Evolutionary conservation across 2,888 invertebrate species (phyloP), one percentile per base, ranked within the genome.

Genomic region (Papilio gigon): DNA sequence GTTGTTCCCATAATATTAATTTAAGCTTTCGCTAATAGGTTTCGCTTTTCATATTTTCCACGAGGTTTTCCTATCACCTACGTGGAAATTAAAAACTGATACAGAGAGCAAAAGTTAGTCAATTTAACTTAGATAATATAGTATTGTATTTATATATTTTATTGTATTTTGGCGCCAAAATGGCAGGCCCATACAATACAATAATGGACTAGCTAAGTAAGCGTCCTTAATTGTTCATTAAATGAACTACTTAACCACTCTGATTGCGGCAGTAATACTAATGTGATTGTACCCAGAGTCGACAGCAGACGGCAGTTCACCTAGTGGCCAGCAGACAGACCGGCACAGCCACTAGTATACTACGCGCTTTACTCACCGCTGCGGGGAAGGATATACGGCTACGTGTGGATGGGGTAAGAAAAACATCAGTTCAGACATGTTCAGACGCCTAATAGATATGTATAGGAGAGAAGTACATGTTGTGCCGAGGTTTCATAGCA

Each of bases 291-390:
- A 40, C 25, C 11, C 87, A 99, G 98, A 96, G 97, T 71, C 96
- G 97, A 72, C 95, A 97, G 78, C 98, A 99, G 89, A 97, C 98
- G 6, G 97, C 99, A 1, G 96, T 99, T 1, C 99, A 99, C 91
- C 93, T 99, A 85, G 98, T 98, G 72, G 98, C 98, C 66, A 96
- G 97, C 76, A 94, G 99, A 78, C 97, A 97, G 85, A 97, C 97
- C 0, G 98, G 98, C 17, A 97, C 97, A 12, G 98, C 98, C 4
- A 96, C 98, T 68, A 96, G 96, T 77, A 97, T 98, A 77, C 94
- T 99, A 14, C 94, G 98, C 80, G 95, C 97, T 5, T 93, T 99
- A 44, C 93, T 99, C 68, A 95, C 95, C 70, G 96, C 97, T 20
- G 97, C 97, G 40, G 97, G 97, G 63, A 97, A 97, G 85, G 98